These are phyloP conservation scores for Maniola jurtina DNA, from an alignment of 1,140 invertebrate species.

Conservation along the genomic window DNA sequence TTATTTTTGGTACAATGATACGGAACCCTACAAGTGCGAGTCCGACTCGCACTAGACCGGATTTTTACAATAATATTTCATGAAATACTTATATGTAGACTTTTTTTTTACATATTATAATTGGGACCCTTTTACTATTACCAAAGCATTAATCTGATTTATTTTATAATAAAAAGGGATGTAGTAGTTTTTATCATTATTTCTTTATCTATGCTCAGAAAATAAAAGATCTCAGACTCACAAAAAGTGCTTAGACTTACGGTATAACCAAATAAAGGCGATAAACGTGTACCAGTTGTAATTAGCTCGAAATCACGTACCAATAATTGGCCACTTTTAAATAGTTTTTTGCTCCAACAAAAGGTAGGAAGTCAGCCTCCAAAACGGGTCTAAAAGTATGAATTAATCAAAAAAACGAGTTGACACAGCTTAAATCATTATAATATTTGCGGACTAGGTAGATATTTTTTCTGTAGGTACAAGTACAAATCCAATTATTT, in stretches of 20 bases:
- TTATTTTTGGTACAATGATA: too few relatives aligned
- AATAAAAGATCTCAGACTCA: not conserved
- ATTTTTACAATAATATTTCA: too few relatives aligned
- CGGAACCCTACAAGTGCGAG: too few relatives aligned
- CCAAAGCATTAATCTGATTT: too few relatives aligned
- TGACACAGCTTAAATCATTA: not conserved
- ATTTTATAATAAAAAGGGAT: too few relatives aligned
- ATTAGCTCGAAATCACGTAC: slow-evolving; percentile 13
- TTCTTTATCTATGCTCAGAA: too few relatives aligned
- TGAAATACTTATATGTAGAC: too few relatives aligned
- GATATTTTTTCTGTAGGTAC: not conserved
- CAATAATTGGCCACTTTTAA: slow-evolving; percentile 9
- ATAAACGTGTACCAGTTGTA: slow-evolving; percentile 1
- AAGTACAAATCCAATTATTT: not conserved
- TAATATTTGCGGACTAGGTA: slow-evolving; percentile 7
- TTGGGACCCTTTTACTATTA: too few relatives aligned
- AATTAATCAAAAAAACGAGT: slow-evolving; percentile 16
- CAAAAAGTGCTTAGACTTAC: slow-evolving; percentile 9
- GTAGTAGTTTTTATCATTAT: too few relatives aligned
- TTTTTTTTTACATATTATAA: too few relatives aligned
- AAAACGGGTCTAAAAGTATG: slow-evolving; percentile 9
- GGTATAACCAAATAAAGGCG: not conserved
- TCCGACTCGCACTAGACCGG: too few relatives aligned
- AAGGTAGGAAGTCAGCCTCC: slow-evolving; percentile 17
- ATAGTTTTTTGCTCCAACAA: slow-evolving; percentile 4